Conservation (phyloP, 2,113 vertebrate species). For the Rissa tridactyla region DNA sequence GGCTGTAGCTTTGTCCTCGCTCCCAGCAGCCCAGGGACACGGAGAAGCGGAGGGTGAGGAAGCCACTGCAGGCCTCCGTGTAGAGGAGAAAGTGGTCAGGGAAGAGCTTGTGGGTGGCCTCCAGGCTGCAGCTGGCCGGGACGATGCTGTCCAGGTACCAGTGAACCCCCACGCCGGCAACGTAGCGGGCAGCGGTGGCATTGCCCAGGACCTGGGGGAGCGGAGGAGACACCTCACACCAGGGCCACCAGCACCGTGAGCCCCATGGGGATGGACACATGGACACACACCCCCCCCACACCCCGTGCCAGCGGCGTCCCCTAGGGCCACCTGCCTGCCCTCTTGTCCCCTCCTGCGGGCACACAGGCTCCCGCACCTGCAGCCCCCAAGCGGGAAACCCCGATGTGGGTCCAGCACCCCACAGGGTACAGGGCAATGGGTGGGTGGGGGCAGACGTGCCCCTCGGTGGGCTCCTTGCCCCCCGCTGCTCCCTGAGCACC, state of each 20-base stretch:
- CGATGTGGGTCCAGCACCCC: rapidly evolving
- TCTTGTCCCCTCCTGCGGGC: neutral
- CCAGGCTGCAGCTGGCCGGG: slow-evolving; percentile 77
- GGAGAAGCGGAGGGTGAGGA: slow-evolving; percentile 52
- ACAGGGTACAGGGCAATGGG: rapidly evolving
- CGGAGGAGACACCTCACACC: neutral
- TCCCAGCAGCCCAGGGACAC: slow-evolving; percentile 91
- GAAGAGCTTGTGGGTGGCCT: slow-evolving; percentile 81
- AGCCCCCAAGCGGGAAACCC: neutral
- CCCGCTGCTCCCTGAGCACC: neutral
- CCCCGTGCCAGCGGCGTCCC: rapidly evolving
- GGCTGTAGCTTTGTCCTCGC: slow-evolving; percentile 82
- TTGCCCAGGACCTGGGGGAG: slow-evolving; percentile 81
- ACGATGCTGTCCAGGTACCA: slow-evolving; percentile 87
- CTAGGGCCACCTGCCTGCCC: neutral
- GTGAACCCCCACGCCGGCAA: slow-evolving; percentile 87
- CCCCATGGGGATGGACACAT: rapidly evolving
- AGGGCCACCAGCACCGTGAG: rapidly evolving
- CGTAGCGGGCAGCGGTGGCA: slow-evolving; percentile 76
- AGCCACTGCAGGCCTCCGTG: slow-evolving; percentile 88
- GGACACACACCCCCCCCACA: too few species aligned
- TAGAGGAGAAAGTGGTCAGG: slow-evolving; percentile 89
- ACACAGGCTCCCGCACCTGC: rapidly evolving
- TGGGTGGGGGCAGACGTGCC: rapidly evolving
- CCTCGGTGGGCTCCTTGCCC: rapidly evolving